phyloP scores from a whole-genome alignment of 2,888 invertebrate genomes.

The Lumbricus terrestris region DNA sequence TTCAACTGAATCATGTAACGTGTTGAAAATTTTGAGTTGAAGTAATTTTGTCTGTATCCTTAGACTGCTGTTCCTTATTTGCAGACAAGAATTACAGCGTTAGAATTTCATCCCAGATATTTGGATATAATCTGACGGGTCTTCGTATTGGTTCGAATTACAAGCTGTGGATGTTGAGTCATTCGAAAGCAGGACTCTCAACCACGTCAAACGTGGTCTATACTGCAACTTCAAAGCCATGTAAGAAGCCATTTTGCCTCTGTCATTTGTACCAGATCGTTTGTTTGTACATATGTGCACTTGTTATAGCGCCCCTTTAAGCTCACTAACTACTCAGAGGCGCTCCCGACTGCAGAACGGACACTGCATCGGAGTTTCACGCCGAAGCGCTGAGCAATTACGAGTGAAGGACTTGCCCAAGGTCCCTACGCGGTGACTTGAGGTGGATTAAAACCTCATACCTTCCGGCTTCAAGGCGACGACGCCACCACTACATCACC shows the following conservation, averaged over 20 bases:
- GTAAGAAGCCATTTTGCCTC: slow-evolving; percentile 4
- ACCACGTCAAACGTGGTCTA: not conserved
- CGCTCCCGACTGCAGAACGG: no score
- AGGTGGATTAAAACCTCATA: no score
- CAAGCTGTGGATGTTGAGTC: slow-evolving; percentile 8
- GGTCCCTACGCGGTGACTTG: no score
- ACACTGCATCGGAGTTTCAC: no score
- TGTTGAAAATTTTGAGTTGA: not conserved
- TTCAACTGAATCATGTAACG: not conserved
- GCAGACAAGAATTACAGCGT: not conserved
- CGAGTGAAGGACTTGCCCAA: no score
- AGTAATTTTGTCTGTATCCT: not conserved
- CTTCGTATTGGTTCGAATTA: not conserved
- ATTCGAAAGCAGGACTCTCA: not conserved
- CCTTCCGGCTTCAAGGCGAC: no score
- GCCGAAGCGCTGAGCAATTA: no score
- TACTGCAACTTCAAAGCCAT: slow-evolving; percentile 11
- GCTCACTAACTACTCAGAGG: no score
- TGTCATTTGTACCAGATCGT: not conserved
- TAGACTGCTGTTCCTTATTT: no score
- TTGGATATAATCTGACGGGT: not conserved
- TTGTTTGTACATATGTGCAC: no score
- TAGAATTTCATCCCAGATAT: not conserved
- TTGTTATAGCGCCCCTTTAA: no score
- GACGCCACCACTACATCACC: no score